Conservation (phyloP, 2,797 vertebrate genomes). For the Neostethus bicornis region DNA sequence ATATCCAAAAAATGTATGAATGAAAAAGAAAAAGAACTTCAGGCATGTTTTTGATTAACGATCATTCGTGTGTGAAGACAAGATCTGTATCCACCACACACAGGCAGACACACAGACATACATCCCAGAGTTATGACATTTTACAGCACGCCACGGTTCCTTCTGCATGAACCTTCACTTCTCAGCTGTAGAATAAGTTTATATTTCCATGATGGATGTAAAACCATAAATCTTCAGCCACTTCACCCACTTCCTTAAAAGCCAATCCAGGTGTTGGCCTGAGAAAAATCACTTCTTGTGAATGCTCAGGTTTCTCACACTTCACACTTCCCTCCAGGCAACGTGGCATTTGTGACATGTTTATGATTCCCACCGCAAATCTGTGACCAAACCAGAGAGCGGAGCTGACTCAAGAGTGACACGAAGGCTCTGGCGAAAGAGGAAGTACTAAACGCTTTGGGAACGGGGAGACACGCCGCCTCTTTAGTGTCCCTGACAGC, state of each 20-base stretch:
- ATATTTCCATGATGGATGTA: conserved; percentile 51
- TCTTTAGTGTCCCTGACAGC: conserved; percentile 84
- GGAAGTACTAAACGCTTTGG: conserved; percentile 80
- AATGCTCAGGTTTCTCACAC: conserved; percentile 68
- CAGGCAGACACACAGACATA: too few relatives aligned
- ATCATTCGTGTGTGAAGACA: too few relatives aligned
- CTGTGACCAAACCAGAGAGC: conserved; percentile 61
- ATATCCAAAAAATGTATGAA: too few relatives aligned
- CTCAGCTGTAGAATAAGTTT: neutral
- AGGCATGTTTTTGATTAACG: too few relatives aligned
- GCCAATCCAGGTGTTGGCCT: conserved; percentile 37
- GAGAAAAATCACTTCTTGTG: conserved; percentile 67
- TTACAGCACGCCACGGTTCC: neutral
- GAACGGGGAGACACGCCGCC: conserved; percentile 73
- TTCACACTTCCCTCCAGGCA: conserved; percentile 42
- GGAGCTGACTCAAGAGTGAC: conserved; percentile 45
- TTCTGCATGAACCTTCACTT: neutral
- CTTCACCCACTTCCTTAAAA: conserved; percentile 66
- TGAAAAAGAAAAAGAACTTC: too few relatives aligned
- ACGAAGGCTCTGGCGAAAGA: conserved; percentile 72
- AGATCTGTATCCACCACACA: too few relatives aligned
- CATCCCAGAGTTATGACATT: neutral
- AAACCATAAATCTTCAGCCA: conserved; percentile 54
- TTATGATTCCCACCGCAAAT: conserved; percentile 71
- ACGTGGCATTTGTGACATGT: conserved; percentile 55